Conservation (phyloP, 2,888 invertebrate species). For the Lymantria monacha region DNA sequence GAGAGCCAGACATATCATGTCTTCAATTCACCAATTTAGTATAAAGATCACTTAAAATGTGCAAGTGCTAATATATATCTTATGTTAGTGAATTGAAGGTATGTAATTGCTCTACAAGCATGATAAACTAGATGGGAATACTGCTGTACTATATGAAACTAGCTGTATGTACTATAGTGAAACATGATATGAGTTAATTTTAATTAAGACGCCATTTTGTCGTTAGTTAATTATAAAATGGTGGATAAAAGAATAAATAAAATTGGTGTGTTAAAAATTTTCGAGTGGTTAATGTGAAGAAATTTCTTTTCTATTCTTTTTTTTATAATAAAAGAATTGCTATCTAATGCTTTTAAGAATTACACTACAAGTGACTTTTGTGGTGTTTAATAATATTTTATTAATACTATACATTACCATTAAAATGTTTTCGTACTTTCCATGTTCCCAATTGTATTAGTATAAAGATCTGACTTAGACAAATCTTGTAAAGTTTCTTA, state of each 20-base stretch:
- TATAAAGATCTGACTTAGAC: too few relatives aligned
- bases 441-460: too few relatives aligned
- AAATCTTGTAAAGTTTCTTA: too few relatives aligned
- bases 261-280: neutral
- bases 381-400: neutral
- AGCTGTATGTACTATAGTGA: slow-evolving; percentile 49
- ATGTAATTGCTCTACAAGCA: slow-evolving; percentile 79
- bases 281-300: neutral
- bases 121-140: slow-evolving; percentile 63
- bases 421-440: neutral
- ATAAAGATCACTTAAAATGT: slow-evolving; percentile 32
- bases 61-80: slow-evolving; percentile 50
- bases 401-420: neutral
- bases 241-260: neutral
- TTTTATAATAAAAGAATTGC: neutral
- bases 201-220: neutral
- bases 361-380: neutral
- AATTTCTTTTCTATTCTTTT: neutral
- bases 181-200: slow-evolving; percentile 31
- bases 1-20: slow-evolving; percentile 81
- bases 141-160: slow-evolving; percentile 31
- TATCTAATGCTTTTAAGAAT: neutral
- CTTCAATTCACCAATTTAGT: slow-evolving; percentile 68
- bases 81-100: slow-evolving; percentile 75
- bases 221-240: neutral